Evolutionary conservation across 2,113 vertebrate species (phyloP).

Genomic region (Rhodinocichla rosea): DNA sequence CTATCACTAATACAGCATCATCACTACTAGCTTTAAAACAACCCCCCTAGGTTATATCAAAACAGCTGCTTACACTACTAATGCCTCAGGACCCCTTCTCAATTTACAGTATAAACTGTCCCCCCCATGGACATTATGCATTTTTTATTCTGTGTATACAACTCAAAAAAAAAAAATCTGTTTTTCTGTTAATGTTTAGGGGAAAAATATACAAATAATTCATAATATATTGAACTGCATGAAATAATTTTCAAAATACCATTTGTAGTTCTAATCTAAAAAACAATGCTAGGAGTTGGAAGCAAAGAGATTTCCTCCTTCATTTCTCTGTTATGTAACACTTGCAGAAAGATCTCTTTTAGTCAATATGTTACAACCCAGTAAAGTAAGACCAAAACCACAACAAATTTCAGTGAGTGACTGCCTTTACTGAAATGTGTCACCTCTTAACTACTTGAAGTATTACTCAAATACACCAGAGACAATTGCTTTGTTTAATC

Average conservation of each 20-base stretch:
- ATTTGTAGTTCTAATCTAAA: neutral
- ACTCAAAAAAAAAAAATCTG: neutral
- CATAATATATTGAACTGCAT: neutral
- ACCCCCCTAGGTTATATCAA: neutral
- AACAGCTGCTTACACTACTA: neutral
- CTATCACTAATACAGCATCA: neutral
- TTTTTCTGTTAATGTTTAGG: neutral
- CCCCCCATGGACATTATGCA: neutral
- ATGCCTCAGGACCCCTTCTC: neutral
- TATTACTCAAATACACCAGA: neutral
- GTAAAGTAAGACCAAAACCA: neutral
- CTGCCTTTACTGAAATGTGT: neutral
- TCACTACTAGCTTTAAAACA: neutral
- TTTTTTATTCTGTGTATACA: neutral
- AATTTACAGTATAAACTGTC: neutral
- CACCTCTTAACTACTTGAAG: neutral
- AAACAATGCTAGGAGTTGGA: neutral
- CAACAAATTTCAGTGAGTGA: neutral
- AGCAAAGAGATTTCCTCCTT: neutral
- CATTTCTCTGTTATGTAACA: neutral
- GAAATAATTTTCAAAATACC: neutral
- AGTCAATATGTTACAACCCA: neutral
- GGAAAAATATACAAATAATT: neutral
- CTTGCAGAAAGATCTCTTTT: neutral
- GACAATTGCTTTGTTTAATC: neutral